These are phyloP conservation scores for Halichondria panicea DNA, from an alignment of 37 sponge, comb jelly and placozoan genomes.

Conservation along the genomic window DNA sequence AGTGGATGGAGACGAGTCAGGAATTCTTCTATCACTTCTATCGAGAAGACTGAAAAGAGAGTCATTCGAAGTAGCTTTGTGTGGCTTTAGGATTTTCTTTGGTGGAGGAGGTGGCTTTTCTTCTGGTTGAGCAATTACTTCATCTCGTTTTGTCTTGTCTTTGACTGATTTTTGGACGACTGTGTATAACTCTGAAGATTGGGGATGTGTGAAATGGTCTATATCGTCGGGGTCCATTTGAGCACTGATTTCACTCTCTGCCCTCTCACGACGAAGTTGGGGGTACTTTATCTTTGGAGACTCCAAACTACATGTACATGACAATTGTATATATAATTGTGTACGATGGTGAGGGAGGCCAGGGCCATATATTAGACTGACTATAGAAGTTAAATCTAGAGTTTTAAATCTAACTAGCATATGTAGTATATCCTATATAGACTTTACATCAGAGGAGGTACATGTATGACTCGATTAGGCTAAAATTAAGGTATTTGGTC, in stretches of 20 bases:
- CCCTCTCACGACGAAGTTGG: background rate
- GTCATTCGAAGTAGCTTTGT: background rate
- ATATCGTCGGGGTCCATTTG: constrained; percentile 58
- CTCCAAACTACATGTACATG: background rate
- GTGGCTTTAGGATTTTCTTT: background rate
- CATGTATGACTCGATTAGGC: no score
- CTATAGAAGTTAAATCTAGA: no score
- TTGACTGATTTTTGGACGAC: constrained; percentile 35
- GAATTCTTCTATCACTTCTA: background rate
- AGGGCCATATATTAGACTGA: no score
- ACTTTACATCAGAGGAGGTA: no score
- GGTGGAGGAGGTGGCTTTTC: background rate
- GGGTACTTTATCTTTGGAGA: background rate
- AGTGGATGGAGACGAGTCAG: no score
- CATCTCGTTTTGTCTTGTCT: constrained; percentile 2
- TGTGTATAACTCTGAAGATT: constrained; percentile 28
- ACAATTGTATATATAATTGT: background rate
- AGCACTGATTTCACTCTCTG: constrained; percentile 25
- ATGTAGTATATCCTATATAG: no score
- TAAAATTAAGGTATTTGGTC: no score
- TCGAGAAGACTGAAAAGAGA: background rate
- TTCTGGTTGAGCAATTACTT: background rate
- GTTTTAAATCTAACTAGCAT: no score
- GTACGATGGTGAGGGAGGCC: no score
- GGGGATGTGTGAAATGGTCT: constrained; percentile 20